A percentile compares a stretch with the other conserved stretches of the same genome.
These are phyloP conservation scores for Stenchaetothrips biformis DNA, from an alignment of 2,888 invertebrate genomes.

Conservation along the genomic window DNA sequence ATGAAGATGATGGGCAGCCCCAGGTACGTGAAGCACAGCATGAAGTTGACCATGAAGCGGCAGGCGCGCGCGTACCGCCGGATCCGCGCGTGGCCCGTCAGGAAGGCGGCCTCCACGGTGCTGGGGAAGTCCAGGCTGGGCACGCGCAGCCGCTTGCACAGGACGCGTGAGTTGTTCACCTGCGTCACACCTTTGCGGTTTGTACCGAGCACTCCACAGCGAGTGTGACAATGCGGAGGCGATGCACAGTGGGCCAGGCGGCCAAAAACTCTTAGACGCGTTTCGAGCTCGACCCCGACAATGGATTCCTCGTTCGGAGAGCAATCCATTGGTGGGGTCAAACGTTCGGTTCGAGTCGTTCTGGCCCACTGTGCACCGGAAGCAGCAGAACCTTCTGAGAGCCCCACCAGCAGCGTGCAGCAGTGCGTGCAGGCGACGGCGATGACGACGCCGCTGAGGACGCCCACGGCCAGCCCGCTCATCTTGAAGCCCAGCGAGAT, in stretches of 20 bases:
- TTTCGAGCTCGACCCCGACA: too few relatives aligned
- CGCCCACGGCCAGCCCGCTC: slow-evolving; percentile 7
- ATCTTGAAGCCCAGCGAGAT: slow-evolving; percentile 20
- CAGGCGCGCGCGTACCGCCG: background rate
- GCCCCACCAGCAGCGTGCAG: slow-evolving; percentile 16
- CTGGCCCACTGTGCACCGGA: too few relatives aligned
- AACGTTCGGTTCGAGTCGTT: too few relatives aligned
- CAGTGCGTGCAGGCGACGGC: slow-evolving; percentile 11
- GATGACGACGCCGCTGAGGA: background rate
- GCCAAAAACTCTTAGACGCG: too few relatives aligned
- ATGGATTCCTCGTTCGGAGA: too few relatives aligned
- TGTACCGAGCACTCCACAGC: too few relatives aligned
- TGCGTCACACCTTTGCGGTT: too few relatives aligned
- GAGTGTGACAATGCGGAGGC: too few relatives aligned
- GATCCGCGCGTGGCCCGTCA: background rate
- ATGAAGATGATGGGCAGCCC: slow-evolving; percentile 17
- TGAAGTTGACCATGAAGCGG: slow-evolving; percentile 20
- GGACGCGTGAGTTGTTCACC: background rate
- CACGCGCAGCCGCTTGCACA: background rate
- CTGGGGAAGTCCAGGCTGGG: slow-evolving; percentile 22
- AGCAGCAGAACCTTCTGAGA: too few relatives aligned
- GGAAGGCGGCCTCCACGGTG: slow-evolving; percentile 15
- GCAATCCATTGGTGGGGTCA: too few relatives aligned
- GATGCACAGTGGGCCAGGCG: too few relatives aligned
- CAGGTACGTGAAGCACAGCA: slow-evolving; percentile 15